phyloP scores from a whole-genome alignment of 2,113 vertebrate genomes.

The Nyctereutes procyonoides region DNA sequence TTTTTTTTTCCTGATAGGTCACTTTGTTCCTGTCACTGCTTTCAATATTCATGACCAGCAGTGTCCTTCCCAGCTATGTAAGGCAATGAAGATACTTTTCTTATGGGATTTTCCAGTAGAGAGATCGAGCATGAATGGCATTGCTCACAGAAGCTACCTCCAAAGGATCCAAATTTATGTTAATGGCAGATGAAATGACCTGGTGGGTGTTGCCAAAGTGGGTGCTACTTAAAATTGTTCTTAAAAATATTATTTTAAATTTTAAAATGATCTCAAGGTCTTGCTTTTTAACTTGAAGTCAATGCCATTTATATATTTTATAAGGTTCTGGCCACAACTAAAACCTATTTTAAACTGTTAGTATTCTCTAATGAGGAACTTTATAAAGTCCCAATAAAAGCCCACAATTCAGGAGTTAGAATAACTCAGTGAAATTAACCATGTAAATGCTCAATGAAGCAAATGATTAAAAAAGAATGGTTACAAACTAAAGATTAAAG shows the following conservation, averaged over 20 bases:
- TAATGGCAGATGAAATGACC: conserved; percentile 27
- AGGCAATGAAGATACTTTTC: not conserved
- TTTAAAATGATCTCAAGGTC: conserved; percentile 4
- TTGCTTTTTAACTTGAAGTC: conserved; percentile 25
- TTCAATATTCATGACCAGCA: conserved; percentile 51
- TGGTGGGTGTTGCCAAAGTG: not conserved
- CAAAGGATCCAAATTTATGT: not conserved
- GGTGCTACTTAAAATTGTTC: not conserved
- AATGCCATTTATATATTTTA: not conserved
- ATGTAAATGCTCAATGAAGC: conserved; percentile 62
- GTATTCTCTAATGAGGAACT: conserved; percentile 49
- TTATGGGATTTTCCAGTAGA: not conserved
- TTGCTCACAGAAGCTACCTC: not conserved
- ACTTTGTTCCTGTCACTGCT: conserved; percentile 30
- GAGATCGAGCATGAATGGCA: not conserved
- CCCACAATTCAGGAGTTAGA: conserved; percentile 51
- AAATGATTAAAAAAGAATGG: conserved; percentile 71
- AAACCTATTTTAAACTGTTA: conserved; percentile 58
- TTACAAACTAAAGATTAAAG: conserved; percentile 61
- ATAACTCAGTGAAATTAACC: conserved; percentile 74
- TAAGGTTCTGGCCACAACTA: not conserved
- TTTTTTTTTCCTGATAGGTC: not conserved
- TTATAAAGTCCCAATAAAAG: conserved; percentile 64
- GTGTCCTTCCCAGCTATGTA: not conserved
- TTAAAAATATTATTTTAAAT: not conserved